A percentile compares a stretch with the other conserved stretches of the same genome.
These are phyloP conservation scores for Scaptomyza reducta DNA, from an alignment of 2,888 invertebrate genomes.

Conservation along the genomic window DNA sequence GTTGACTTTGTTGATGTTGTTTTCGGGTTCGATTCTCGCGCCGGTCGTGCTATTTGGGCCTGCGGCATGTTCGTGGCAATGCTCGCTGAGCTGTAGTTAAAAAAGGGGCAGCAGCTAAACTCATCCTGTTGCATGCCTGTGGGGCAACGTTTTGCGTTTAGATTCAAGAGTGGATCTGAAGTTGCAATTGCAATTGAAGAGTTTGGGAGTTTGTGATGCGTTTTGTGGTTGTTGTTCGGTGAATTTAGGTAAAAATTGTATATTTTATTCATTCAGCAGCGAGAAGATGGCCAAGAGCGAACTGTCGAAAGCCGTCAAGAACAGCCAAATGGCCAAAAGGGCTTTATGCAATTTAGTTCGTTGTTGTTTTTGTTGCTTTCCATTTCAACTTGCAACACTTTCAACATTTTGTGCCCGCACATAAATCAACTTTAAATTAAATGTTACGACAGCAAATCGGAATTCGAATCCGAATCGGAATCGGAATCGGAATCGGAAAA, in stretches of 20 bases:
- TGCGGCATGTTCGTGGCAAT: conserved; percentile 5
- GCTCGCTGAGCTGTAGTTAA: background rate
- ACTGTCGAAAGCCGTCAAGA: conserved; percentile 21
- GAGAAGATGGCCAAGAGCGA: background rate
- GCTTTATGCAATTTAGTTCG: conserved; percentile 49
- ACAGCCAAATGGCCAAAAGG: conserved; percentile 10
- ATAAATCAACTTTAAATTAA: conserved; percentile 78
- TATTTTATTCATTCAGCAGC: background rate
- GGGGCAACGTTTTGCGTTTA: background rate
- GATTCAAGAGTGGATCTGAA: background rate
- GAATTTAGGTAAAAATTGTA: background rate
- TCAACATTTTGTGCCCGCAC: conserved; percentile 20
- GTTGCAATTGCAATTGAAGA: background rate
- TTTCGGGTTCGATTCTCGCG: conserved; percentile 1
- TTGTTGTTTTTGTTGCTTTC: conserved; percentile 9
- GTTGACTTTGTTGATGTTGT: too few species aligned
- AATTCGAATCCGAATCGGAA: conserved; percentile 20
- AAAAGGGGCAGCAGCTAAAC: background rate
- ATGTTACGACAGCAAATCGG: conserved; percentile 43
- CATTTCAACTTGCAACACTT: conserved; percentile 12
- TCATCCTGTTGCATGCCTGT: conserved; percentile 1
- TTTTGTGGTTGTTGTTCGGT: too few species aligned
- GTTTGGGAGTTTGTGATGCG: background rate
- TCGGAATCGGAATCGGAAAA: conserved; percentile 13
- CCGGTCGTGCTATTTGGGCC: conserved; percentile 24